Conservation (phyloP, 2,797 vertebrate genomes). For the Huso huso region DNA sequence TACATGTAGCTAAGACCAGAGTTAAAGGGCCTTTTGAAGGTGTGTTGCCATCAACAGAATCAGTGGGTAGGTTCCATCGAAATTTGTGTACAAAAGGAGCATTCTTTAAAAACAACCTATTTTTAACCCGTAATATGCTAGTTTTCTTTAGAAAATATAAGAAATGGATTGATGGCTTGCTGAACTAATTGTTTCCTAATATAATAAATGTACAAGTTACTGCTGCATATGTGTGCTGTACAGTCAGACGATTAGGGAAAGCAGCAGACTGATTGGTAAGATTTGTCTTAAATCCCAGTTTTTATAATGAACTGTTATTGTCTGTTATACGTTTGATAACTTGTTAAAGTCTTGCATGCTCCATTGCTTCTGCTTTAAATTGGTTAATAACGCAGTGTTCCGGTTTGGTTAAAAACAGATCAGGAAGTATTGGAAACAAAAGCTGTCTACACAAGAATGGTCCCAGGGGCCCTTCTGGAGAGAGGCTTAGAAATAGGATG, state of each 20-base stretch:
- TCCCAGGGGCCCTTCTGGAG: constrained; percentile 23
- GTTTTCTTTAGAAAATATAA: too few relatives aligned
- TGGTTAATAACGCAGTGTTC: not conserved
- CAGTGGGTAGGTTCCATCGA: too few relatives aligned
- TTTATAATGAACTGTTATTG: not conserved
- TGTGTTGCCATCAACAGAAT: too few relatives aligned
- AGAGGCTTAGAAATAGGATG: constrained; percentile 29
- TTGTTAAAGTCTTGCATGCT: not conserved
- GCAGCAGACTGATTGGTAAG: not conserved
- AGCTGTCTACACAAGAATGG: constrained; percentile 6
- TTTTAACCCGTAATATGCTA: too few relatives aligned
- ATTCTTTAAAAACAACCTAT: too few relatives aligned
- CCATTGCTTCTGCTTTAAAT: not conserved
- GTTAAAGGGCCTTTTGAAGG: too few relatives aligned
- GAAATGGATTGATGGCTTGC: not conserved
- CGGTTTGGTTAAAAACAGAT: not conserved
- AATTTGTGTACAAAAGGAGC: too few relatives aligned
- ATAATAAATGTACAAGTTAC: not conserved
- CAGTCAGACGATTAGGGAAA: not conserved
- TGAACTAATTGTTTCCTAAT: not conserved
- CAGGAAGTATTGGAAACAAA: constrained; percentile 13
- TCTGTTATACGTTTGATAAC: not conserved
- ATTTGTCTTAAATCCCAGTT: not conserved
- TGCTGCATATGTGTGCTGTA: not conserved
- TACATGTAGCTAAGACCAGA: too few relatives aligned